Conservation (phyloP, 2,888 invertebrate genomes). For the Dasypolia templi region DNA sequence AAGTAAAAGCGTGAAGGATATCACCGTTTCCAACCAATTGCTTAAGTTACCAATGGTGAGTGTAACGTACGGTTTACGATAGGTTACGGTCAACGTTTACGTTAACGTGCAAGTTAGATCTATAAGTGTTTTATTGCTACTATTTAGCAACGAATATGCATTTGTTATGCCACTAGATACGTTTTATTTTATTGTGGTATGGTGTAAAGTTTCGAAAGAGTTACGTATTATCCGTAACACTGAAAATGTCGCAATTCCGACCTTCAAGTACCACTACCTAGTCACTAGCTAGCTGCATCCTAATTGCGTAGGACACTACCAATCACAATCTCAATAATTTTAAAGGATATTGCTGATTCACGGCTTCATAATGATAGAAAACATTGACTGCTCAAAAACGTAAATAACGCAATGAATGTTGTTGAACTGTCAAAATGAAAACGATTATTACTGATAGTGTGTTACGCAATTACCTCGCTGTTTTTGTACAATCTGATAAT, state of each 20-base stretch:
- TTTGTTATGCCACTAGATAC: slow-evolving; percentile 18
- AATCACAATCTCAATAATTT: too few species aligned
- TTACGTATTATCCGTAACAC: not conserved
- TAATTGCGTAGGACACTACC: not conserved
- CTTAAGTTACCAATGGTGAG: slow-evolving; percentile 13
- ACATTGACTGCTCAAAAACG: too few species aligned
- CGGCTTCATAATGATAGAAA: too few species aligned
- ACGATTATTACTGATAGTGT: too few species aligned
- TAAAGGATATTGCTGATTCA: too few species aligned
- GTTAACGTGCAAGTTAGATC: slow-evolving; percentile 6
- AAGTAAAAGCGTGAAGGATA: slow-evolving; percentile 61
- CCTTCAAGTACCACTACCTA: too few species aligned
- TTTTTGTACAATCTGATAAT: not conserved
- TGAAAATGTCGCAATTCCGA: not conserved
- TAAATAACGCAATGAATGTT: too few species aligned
- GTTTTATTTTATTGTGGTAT: not conserved
- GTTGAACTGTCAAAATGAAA: too few species aligned
- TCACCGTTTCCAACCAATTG: slow-evolving; percentile 33
- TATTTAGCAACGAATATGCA: slow-evolving; percentile 15
- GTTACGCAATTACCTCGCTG: too few species aligned
- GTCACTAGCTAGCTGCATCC: too few species aligned
- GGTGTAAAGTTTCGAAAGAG: not conserved
- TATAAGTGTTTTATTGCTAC: slow-evolving; percentile 4
- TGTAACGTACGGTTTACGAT: slow-evolving; percentile 12
- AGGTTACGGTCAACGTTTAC: slow-evolving; percentile 2